A percentile compares a stretch with the other conserved stretches of the same genome.
phyloP scores from a whole-genome alignment of 2,888 invertebrate species.

The Platycnemis pennipes region DNA sequence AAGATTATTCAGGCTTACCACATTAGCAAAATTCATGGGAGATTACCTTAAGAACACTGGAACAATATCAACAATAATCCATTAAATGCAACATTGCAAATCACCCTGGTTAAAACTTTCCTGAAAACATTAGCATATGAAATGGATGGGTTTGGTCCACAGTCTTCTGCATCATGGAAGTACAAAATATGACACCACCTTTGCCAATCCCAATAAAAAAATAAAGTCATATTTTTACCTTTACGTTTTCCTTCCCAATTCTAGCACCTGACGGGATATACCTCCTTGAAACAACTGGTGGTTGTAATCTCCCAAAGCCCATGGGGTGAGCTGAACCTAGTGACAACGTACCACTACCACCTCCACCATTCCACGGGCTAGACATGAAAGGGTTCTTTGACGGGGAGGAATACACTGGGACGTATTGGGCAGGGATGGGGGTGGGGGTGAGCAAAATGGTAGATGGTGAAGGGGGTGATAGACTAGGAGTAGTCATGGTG shows the following conservation, averaged over 20 bases:
- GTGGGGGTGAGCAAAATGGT: constrained; percentile 72
- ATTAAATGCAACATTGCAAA: no score
- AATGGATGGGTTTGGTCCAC: no score
- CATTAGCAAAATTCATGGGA: no score
- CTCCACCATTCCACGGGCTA: constrained; percentile 60
- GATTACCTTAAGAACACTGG: no score
- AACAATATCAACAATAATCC: no score
- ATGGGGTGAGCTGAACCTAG: constrained; percentile 78
- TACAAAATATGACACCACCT: no score
- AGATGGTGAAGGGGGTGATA: constrained; percentile 72
- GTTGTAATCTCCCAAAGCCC: constrained; percentile 79
- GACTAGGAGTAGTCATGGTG: constrained; percentile 70
- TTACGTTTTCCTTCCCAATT: not conserved
- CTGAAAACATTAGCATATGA: no score
- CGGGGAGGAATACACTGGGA: constrained; percentile 61
- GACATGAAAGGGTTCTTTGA: constrained; percentile 52
- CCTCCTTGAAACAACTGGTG: constrained; percentile 75
- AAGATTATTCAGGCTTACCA: no score
- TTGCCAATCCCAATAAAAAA: no score
- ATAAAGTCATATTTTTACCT: constrained; percentile 36
- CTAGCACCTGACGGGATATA: constrained; percentile 41
- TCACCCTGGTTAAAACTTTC: no score
- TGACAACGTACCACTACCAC: constrained; percentile 76
- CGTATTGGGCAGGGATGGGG: constrained; percentile 69
- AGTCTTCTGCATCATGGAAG: no score